phyloP scores from a whole-genome alignment of 2,888 invertebrate genomes.

The Nephrotoma guestfalica region DNA sequence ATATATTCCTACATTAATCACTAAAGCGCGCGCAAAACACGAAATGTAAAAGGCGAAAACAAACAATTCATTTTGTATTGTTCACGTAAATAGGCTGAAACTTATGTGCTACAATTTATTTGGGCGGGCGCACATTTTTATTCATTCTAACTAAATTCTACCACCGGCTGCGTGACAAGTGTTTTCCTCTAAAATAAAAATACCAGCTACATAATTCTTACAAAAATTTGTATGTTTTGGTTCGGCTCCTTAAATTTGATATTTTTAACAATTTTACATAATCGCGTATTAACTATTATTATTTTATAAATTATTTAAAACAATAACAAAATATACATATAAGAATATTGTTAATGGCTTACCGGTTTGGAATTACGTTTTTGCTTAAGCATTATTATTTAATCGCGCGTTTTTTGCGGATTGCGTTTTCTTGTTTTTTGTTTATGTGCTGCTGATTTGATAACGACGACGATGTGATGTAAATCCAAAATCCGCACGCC shows the following conservation, averaged over 20 bases:
- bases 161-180: not conserved
- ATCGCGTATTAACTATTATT: not conserved
- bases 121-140: not conserved
- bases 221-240: not conserved
- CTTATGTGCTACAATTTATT: not conserved
- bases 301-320: not conserved
- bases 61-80: not conserved
- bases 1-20: not conserved
- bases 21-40: not conserved
- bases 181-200: not conserved
- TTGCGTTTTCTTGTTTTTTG: not conserved
- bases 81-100: not conserved
- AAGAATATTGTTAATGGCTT: slow-evolving; percentile 2
- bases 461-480: not conserved
- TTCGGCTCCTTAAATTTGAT: not conserved
- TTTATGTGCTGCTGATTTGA: not conserved
- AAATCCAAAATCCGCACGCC: not conserved
- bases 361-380: slow-evolving; percentile 12
- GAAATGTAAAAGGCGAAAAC: not conserved
- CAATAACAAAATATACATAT: not conserved
- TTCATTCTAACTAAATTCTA: not conserved
- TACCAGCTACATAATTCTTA: not conserved
- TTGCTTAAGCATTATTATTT: slow-evolving; percentile 10
- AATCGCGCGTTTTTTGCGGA: not conserved
- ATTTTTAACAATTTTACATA: not conserved